Base-by-base conservation (phyloP, 2,888 invertebrate genomes). In the Troilus luridus region DNA sequence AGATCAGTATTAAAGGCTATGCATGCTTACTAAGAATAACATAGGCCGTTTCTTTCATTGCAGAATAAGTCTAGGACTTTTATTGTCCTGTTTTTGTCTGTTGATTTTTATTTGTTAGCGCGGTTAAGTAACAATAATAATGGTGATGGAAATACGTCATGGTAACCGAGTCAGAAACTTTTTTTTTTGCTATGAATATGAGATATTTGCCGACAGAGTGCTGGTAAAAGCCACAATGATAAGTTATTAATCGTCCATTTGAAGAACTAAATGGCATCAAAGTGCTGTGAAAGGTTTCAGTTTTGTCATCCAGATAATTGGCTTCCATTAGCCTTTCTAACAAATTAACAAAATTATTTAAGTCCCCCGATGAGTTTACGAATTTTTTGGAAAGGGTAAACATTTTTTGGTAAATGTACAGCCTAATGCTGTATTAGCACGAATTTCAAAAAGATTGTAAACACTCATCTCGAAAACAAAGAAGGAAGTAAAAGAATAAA, bases 261-360 rank as follows among this genome's bases (percentile, higher is more conserved):
- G 41, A 77, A 41, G 72, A 41, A 77, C 0, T 17, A 77, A 77
- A 3, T 27, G 41, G 17, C 41, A 77, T 19, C 41, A 41, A 19
- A 77, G 72, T 77, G 72, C 85, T 56, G 85, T 85, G n/a, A 85
- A 85, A 85, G 85, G 56, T 85, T 85, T 85, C 11, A 54, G 56
- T 85, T 56, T 56, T 85, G 85, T 85, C 85, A 85, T 85, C 56
- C 58, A 56, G 12, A 21, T n/a, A n/a, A 85, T 85, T 56, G 58
- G 10, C n/a, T 1, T 58, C 85, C 54, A 85, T 85, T 85, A 10
- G 56, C 56, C 85, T 56, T 85, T 56, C 85, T n/a, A 58, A 56
- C 11, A n/a, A 85, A 85, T 85, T 85, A 21, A 19, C 85, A n/a
- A 9, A 56, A 56, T 56, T 85, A n/a, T 14, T 3, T 7, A 77